Evolutionary conservation across 2,888 invertebrate species (phyloP).

Genomic region (Ischnura elegans): DNA sequence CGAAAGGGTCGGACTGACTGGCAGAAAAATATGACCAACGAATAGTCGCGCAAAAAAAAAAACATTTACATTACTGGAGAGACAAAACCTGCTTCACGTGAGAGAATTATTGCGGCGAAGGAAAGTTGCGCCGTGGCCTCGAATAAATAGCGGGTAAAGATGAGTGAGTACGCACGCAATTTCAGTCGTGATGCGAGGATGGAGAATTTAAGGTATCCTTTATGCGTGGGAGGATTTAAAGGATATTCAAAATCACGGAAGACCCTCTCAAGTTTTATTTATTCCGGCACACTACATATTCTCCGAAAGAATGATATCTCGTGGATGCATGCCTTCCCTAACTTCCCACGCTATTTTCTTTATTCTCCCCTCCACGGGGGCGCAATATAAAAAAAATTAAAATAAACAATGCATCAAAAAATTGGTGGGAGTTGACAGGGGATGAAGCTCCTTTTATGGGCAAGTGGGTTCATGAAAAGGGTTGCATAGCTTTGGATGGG

Average conservation of each 20-base stretch:
- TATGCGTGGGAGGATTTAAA: not conserved
- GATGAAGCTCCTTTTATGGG: not conserved
- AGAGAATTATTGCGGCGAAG: not conserved
- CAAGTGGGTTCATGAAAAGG: not conserved
- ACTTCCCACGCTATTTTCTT: not conserved
- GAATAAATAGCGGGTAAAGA: not conserved
- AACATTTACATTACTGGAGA: not conserved
- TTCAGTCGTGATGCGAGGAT: not conserved
- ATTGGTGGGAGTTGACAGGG: not conserved
- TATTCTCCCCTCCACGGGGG: not conserved
- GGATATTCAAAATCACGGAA: not conserved
- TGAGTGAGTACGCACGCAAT: not conserved
- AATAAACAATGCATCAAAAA: not conserved
- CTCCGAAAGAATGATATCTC: not conserved
- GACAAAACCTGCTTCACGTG: not conserved
- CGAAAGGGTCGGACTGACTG: not conserved
- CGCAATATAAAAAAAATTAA: not conserved
- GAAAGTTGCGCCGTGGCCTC: not conserved
- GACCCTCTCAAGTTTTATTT: not conserved
- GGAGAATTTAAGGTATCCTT: no score
- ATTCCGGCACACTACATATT: not conserved
- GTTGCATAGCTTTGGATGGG: not conserved
- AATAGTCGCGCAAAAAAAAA: not conserved
- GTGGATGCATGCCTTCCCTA: not conserved
- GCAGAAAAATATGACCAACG: not conserved